Conservation (phyloP, 2,113 vertebrate species). For the Morone saxatilis region DNA sequence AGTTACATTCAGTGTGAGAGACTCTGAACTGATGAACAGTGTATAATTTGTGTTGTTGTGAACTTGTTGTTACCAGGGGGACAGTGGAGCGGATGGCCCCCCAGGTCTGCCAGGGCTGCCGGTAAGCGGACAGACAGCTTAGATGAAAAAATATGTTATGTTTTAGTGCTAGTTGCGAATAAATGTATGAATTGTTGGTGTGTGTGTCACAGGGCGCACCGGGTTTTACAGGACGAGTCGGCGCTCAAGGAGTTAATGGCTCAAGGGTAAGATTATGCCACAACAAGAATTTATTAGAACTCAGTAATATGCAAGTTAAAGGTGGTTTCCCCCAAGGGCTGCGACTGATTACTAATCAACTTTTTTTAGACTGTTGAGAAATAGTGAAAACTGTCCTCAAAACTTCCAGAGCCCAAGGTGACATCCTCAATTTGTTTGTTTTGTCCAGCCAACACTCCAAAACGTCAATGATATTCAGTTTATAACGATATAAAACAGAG, state of each 20-base stretch:
- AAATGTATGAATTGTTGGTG: neutral
- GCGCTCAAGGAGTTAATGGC: constrained; percentile 86
- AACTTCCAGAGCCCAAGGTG: neutral
- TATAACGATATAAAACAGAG: neutral
- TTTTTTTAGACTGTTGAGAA: neutral
- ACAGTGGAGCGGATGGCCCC: constrained; percentile 83
- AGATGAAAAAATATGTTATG: neutral
- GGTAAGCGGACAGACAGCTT: constrained; percentile 77
- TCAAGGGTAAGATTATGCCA: constrained; percentile 83
- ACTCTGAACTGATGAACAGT: neutral
- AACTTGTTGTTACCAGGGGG: constrained; percentile 82
- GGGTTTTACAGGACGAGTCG: constrained; percentile 83
- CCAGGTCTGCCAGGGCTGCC: constrained; percentile 81
- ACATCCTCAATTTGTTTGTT: neutral
- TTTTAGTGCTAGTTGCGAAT: neutral
- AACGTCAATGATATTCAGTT: neutral
- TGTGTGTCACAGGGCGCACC: constrained; percentile 82
- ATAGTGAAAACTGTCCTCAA: neutral
- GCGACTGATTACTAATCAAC: neutral
- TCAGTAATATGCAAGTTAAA: neutral
- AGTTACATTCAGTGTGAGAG: neutral
- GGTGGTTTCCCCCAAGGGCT: neutral
- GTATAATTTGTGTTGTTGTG: constrained; percentile 12
- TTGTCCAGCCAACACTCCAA: neutral
- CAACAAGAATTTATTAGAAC: neutral